Percentiles rank a stretch among this genome's conserved stretches.
These are phyloP conservation scores for Tragelaphus buxtoni DNA, from an alignment of 2,113 vertebrate genomes.

Conservation along the genomic window DNA sequence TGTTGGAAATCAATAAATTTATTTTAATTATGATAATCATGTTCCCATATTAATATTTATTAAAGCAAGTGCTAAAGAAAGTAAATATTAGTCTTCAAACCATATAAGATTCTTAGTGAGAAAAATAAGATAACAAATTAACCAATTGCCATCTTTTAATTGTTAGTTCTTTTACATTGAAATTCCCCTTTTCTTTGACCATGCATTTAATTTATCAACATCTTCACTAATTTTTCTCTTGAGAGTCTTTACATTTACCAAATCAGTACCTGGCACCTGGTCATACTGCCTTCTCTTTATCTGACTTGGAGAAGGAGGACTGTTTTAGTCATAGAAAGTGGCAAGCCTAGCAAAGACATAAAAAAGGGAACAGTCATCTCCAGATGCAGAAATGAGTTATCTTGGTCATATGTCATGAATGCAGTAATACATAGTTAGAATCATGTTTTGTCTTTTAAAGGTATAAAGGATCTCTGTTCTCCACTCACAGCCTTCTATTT, in stretches of 20 bases:
- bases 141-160: background rate
- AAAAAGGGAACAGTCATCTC: background rate
- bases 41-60: background rate
- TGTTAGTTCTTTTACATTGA: background rate
- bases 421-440: background rate
- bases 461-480: constrained; percentile 38
- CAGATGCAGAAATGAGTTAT: background rate
- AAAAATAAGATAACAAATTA: background rate
- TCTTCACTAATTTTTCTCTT: background rate
- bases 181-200: background rate
- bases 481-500: background rate
- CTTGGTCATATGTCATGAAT: background rate
- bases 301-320: background rate
- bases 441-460: constrained; percentile 39
- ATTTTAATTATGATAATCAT: constrained; percentile 12
- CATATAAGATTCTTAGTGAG: background rate
- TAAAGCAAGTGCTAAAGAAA: background rate
- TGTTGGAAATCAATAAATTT: background rate
- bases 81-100: background rate
- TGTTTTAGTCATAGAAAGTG: background rate
- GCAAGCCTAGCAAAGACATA: background rate
- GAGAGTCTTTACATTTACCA: background rate
- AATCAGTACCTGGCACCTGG: background rate
- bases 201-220: background rate
- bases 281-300: background rate